Conservation (phyloP, 2,113 vertebrate genomes). For the Axis porcinus region DNA sequence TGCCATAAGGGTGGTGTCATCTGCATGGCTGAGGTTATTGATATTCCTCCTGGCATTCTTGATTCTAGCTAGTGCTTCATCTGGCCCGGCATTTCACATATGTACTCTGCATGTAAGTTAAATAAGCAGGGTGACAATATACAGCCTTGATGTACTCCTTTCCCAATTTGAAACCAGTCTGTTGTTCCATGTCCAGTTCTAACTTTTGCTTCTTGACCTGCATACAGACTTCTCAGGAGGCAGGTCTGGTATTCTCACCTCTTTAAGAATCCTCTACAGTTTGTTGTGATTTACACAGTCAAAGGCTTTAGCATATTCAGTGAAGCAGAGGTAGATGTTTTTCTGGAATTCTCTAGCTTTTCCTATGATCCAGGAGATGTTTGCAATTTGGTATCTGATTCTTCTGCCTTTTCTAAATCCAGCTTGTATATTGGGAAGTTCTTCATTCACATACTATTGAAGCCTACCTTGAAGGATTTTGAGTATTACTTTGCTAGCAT, state of each 20-base stretch:
- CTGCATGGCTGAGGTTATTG: neutral
- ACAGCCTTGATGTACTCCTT: neutral
- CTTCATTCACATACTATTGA: neutral
- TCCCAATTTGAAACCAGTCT: neutral
- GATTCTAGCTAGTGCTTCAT: neutral
- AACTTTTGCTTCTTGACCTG: neutral
- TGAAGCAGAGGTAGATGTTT: neutral
- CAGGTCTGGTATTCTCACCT: neutral
- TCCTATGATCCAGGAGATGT: neutral
- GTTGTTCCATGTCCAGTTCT: neutral
- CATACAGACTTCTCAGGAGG: neutral
- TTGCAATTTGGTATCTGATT: neutral
- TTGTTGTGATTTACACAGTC: neutral
- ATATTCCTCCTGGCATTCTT: neutral
- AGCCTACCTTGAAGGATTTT: neutral
- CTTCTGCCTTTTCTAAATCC: neutral
- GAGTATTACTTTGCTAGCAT: neutral
- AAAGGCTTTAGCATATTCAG: neutral
- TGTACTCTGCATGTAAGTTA: neutral
- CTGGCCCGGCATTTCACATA: neutral
- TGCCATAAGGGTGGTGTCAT: neutral
- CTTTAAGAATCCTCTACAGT: neutral
- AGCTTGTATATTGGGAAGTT: neutral
- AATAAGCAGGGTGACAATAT: neutral
- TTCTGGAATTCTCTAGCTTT: neutral